Percentiles rank a stretch among this genome's conserved stretches.
Conservation (phyloP, 2,797 vertebrate genomes). For the Tiaroga cobitis region DNA sequence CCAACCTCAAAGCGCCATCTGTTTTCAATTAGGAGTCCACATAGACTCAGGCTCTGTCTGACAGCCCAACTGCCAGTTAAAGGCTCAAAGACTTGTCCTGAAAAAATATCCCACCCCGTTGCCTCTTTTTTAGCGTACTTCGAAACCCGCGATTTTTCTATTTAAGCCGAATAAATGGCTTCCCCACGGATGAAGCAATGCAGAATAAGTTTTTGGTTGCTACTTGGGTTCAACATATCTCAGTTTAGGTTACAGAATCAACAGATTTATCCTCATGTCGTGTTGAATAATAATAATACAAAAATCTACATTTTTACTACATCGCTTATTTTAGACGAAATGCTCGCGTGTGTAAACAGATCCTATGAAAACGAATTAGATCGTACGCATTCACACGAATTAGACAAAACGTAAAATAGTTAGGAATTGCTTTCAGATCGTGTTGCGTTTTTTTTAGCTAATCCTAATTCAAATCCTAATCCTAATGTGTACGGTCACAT, state of each 20-base stretch:
- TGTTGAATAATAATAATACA: not conserved
- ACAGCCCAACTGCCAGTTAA: conserved; percentile 74
- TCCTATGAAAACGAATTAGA: no score
- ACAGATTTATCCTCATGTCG: not conserved
- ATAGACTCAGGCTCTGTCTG: conserved; percentile 72
- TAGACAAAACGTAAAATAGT: not conserved
- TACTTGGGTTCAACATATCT: not conserved
- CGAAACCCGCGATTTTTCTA: conserved; percentile 56
- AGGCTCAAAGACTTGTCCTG: conserved; percentile 76
- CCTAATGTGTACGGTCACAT: not conserved
- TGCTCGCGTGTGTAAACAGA: not conserved
- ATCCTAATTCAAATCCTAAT: not conserved
- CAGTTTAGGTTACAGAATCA: conserved; percentile 12
- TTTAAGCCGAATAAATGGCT: conserved; percentile 65
- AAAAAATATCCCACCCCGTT: conserved; percentile 63
- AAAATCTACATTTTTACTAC: not conserved
- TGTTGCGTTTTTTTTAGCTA: not conserved
- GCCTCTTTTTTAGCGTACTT: conserved; percentile 60
- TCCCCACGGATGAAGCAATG: conserved; percentile 42
- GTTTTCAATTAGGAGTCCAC: conserved; percentile 81
- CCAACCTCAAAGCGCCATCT: conserved; percentile 74
- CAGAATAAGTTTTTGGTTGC: conserved; percentile 39
- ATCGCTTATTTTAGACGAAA: not conserved
- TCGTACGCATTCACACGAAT: no score
- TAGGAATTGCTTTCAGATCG: not conserved